Percentiles rank a stretch among this genome's conserved stretches.
These are phyloP conservation scores for Scolopax mira DNA, from an alignment of 2,113 vertebrate genomes.

Conservation along the genomic window DNA sequence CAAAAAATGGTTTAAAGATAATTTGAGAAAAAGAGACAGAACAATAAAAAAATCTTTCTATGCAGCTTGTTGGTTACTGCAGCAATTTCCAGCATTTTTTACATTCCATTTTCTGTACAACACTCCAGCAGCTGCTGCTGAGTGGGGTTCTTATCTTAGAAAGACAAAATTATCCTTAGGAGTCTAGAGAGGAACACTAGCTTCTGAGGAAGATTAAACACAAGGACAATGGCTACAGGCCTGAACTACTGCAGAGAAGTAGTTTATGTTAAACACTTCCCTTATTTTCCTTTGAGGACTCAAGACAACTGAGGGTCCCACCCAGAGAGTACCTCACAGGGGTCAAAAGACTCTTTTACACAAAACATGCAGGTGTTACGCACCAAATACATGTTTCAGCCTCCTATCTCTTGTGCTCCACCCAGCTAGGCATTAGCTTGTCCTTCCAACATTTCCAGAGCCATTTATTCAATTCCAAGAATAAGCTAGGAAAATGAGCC, in stretches of 20 bases:
- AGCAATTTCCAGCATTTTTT: neutral
- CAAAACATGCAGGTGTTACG: neutral
- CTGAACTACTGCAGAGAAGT: neutral
- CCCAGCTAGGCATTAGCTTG: neutral
- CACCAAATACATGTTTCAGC: accelerated
- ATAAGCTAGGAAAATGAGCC: neutral
- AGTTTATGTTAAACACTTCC: neutral
- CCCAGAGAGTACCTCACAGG: neutral
- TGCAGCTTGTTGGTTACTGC: neutral
- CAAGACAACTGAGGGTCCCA: neutral
- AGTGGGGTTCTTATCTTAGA: neutral
- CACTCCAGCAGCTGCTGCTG: neutral
- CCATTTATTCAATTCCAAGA: neutral
- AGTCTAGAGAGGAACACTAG: neutral
- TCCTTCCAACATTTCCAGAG: neutral
- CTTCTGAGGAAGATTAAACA: neutral
- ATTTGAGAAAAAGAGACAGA: neutral
- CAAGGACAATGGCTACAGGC: neutral
- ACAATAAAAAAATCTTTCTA: neutral
- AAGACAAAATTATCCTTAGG: neutral
- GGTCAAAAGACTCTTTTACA: neutral
- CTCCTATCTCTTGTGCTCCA: neutral
- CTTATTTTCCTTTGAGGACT: neutral
- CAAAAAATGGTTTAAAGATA: neutral
- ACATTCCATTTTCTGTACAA: neutral